Evolutionary conservation across 2,113 vertebrate species (phyloP).

Genomic region (Sarotherodon lohbergeri): DNA sequence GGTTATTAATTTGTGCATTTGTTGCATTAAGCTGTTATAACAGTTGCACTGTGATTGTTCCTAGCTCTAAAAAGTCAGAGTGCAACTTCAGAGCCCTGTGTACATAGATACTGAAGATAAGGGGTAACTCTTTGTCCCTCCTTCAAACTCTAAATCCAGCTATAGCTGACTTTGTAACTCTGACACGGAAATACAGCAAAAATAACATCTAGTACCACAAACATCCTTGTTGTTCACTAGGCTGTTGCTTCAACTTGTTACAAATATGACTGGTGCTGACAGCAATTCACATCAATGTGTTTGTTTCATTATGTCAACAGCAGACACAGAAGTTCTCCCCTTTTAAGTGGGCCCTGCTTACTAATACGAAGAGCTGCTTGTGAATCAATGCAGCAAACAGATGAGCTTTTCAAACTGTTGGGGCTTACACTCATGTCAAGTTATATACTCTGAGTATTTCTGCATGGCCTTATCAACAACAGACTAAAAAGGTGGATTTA

Average conservation of each 20-base stretch:
- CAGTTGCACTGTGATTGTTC: not conserved
- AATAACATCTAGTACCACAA: not conserved
- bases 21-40: not conserved
- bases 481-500: not conserved
- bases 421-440: not conserved
- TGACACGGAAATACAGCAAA: not conserved
- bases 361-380: not conserved
- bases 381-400: not conserved
- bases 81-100: not conserved
- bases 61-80: not conserved
- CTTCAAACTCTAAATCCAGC: not conserved
- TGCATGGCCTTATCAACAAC: not conserved
- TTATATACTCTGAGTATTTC: not conserved
- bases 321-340: not conserved
- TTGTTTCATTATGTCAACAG: conserved; percentile 6
- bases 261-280: not conserved
- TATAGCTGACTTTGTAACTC: not conserved
- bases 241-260: not conserved
- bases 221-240: not conserved
- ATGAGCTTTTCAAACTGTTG: not conserved
- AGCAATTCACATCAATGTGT: not conserved
- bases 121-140: not conserved
- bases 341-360: not conserved
- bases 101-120: not conserved
- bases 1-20: not conserved